These are phyloP conservation scores for Poecilia velifera DNA, from an alignment of 2,797 vertebrate genomes.

Conservation along the genomic window DNA sequence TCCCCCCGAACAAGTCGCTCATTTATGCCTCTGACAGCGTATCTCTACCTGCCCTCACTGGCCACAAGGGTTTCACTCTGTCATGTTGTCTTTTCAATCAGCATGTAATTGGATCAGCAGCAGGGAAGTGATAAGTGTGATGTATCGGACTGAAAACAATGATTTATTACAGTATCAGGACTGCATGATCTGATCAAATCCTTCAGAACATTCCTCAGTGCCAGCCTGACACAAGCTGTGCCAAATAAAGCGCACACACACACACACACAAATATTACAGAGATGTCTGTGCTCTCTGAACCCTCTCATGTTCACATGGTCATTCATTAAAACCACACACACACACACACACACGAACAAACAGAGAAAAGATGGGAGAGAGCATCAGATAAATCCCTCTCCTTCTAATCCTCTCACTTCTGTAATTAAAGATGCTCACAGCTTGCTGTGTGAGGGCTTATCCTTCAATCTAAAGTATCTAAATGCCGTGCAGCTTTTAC, in stretches of 20 bases:
- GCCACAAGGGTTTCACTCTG: slow-evolving; percentile 47
- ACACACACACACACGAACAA: slow-evolving; percentile 2
- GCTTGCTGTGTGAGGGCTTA: slow-evolving; percentile 68
- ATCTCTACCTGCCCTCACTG: slow-evolving; percentile 53
- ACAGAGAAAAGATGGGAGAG: slow-evolving; percentile 31
- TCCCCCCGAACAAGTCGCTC: slow-evolving; percentile 41
- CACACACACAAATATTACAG: not conserved
- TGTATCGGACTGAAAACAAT: slow-evolving; percentile 60
- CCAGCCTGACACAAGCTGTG: slow-evolving; percentile 33
- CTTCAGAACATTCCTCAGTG: slow-evolving; percentile 56
- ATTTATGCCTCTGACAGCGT: slow-evolving; percentile 61
- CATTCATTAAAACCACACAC: slow-evolving; percentile 34
- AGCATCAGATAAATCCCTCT: slow-evolving; percentile 68
- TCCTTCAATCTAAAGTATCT: slow-evolving; percentile 73
- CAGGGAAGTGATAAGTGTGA: slow-evolving; percentile 69
- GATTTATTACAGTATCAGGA: slow-evolving; percentile 56
- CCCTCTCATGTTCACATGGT: slow-evolving; percentile 10
- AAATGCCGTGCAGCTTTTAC: slow-evolving; percentile 70
- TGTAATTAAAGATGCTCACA: slow-evolving; percentile 78
- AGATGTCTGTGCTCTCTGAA: not conserved
- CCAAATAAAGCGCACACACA: slow-evolving; percentile 37
- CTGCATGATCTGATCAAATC: slow-evolving; percentile 56
- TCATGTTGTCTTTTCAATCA: slow-evolving; percentile 77
- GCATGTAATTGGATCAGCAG: slow-evolving; percentile 78
- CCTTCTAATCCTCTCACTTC: slow-evolving; percentile 70